Base-by-base conservation (phyloP, 2,113 vertebrate genomes). In the Damaliscus lunatus region DNA sequence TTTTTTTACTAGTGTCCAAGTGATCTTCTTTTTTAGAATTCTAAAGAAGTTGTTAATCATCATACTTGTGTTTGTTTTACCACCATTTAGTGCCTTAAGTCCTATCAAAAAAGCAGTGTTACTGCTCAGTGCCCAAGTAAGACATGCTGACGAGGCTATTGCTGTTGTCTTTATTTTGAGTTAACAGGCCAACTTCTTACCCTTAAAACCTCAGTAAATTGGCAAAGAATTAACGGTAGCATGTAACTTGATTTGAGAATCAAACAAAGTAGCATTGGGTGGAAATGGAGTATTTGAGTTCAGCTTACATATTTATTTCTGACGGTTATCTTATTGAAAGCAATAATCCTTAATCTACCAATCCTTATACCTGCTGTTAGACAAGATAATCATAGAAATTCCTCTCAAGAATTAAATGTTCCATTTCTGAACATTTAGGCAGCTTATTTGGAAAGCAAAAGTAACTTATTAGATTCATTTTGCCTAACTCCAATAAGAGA, bases 1-100 rank as follows among this genome's bases (percentile, higher is more conserved):
- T 43, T 84, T 96, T 40, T 71, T 94, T 96, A 96, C 92, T 97
- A 97, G 91, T 98, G 98, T 98, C 98, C 90, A 96, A 98, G 97
- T n/a, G 74, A 86, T 97, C 96, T 98, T 81, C 87, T 97, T 98
- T 98, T 97, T 97, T 98, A 98, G 98, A 82, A 52, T 98, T 98
- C 97, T 98, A 90, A 97, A 98, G 60, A 94, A 74, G 74, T 92
- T 94, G 53, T 97, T 95, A 96, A 96, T 90, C 95, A 90, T 98
- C 97, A 96, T 97, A 97, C 98, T 94, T 98, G 97, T 98, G 94
- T 98, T 98, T 97, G 62, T 99, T 98, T 99, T 95, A 98, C 98
- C 98, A 98, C 99, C 99, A 98, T 98, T 98, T 99, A 99, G 99
- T 99, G 99, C 99, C 99, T 99, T 99, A 99, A 98, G 98, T 98